phyloP scores from a whole-genome alignment of 2,797 vertebrate genomes.

The Tokudaia muenninki region DNA sequence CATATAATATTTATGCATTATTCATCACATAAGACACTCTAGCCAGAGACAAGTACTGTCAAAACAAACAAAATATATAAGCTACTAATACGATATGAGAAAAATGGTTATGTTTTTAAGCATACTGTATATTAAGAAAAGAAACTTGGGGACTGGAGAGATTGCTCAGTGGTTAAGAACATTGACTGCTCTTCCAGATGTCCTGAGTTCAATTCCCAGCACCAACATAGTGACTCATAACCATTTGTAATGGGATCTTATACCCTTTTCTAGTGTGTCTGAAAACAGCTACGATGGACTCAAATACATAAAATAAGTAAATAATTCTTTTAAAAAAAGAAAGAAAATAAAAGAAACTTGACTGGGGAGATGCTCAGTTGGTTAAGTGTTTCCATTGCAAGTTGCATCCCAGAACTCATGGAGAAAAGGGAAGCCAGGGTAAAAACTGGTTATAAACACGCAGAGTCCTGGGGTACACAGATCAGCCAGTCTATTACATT shows the following conservation, averaged over 20 bases:
- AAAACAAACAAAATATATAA: slow-evolving; percentile 60
- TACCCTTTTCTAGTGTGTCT: background rate
- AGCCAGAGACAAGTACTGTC: slow-evolving; percentile 16
- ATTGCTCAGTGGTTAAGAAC: background rate
- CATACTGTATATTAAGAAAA: background rate
- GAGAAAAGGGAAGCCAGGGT: background rate
- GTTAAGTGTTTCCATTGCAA: background rate
- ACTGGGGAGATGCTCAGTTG: too few species aligned
- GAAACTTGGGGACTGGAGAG: background rate
- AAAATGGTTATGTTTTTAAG: slow-evolving; percentile 49
- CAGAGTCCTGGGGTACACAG: background rate
- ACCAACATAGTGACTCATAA: background rate
- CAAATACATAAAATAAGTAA: background rate
- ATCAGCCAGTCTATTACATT: background rate
- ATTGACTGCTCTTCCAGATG: background rate
- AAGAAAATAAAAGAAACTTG: background rate
- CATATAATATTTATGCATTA: slow-evolving; percentile 17
- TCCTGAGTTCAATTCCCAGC: background rate
- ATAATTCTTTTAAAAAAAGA: background rate
- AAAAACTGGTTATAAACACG: background rate
- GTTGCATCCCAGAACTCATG: background rate
- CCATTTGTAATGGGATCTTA: background rate
- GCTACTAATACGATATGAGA: background rate
- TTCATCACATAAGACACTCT: slow-evolving; percentile 41
- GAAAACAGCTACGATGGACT: background rate